A percentile compares a stretch with the other conserved stretches of the same genome.
Evolutionary conservation across 2,797 vertebrate species (phyloP).

Genomic region (Dicrostonyx torquatus): DNA sequence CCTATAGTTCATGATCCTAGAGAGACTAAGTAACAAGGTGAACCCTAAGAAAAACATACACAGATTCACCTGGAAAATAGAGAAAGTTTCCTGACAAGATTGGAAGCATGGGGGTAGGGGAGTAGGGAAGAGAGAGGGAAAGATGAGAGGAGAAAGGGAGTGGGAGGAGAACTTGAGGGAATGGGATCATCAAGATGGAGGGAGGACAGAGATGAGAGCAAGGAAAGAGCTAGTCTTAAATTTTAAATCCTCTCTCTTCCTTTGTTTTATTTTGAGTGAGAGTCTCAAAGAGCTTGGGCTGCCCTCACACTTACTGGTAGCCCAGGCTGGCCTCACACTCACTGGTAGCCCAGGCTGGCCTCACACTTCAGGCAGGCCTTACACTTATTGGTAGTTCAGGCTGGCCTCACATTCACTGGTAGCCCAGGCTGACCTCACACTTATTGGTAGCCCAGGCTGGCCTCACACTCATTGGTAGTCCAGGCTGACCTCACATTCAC

Average conservation of each 20-base stretch:
- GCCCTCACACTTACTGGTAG: background rate
- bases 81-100: no score
- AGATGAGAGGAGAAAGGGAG: no score
- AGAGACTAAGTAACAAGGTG: no score
- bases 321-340: background rate
- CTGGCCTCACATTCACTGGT: background rate
- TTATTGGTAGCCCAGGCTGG: background rate
- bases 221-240: no score
- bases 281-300: background rate
- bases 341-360: background rate
- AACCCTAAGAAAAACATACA: no score
- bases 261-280: background rate
- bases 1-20: no score
- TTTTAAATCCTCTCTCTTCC: background rate
- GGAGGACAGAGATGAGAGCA: no score
- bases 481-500: background rate
- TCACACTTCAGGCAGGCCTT: background rate
- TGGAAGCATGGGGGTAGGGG: no score
- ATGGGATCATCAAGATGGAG: no score
- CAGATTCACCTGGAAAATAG: no score
- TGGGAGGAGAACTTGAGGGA: no score
- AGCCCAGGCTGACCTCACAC: background rate
- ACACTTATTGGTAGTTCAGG: background rate
- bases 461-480: background rate
- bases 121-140: no score